phyloP scores from a whole-genome alignment of 2,888 invertebrate species.

The Synanthedon myopaeformis region DNA sequence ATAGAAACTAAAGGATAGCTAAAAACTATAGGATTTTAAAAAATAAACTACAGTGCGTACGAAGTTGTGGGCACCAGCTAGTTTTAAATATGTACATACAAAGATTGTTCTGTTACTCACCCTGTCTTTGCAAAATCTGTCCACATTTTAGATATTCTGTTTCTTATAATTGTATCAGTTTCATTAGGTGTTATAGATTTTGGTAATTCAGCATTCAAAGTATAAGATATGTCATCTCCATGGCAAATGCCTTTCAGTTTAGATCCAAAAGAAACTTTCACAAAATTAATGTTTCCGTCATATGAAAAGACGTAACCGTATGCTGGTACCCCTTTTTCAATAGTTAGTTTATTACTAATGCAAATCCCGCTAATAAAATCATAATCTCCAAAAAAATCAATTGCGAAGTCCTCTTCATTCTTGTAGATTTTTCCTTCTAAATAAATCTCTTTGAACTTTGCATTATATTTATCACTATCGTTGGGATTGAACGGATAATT shows the following conservation, averaged over 20 bases:
- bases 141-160: constrained; percentile 32
- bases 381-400: constrained; percentile 34
- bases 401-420: constrained; percentile 14
- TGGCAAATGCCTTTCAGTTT: constrained; percentile 27
- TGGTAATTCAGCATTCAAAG: not conserved
- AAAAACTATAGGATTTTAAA: no score
- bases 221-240: constrained; percentile 25
- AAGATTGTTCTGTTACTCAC: constrained; percentile 15
- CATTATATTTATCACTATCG: constrained; percentile 13
- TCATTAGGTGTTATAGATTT: not conserved
- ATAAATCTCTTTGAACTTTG: constrained; percentile 14
- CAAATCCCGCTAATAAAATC: constrained; percentile 29
- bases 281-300: constrained; percentile 24
- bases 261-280: constrained; percentile 16
- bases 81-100: no score
- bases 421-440: constrained; percentile 2
- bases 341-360: constrained; percentile 17
- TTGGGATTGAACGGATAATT: constrained; percentile 14
- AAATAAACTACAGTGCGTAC: no score
- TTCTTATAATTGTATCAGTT: constrained; percentile 12
- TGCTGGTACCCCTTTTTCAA: constrained; percentile 17
- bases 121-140: constrained; percentile 38
- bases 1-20: no score
- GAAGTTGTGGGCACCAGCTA: no score
- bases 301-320: constrained; percentile 32